phyloP scores from a whole-genome alignment of 1,140 invertebrate species.

The Drosophila equinoxialis region DNA sequence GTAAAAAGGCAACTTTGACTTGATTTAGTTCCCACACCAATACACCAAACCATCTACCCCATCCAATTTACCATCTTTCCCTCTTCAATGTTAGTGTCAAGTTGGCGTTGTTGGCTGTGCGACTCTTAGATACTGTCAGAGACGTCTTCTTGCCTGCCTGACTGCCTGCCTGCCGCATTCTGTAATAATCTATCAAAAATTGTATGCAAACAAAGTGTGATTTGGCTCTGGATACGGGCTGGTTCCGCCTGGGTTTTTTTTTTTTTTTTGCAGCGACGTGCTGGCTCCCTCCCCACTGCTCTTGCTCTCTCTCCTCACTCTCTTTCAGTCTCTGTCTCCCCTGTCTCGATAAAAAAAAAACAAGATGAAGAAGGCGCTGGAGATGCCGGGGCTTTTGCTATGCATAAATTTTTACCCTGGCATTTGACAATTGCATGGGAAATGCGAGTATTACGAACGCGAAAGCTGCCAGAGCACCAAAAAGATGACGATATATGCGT shows the following conservation, averaged over 20 bases:
- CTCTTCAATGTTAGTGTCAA: constrained; percentile 54
- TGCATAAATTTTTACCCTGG: constrained; percentile 66
- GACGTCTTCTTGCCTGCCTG: background rate
- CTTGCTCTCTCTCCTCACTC: background rate
- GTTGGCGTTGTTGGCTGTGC: constrained; percentile 66
- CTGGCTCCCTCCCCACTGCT: background rate
- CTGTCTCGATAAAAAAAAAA: background rate
- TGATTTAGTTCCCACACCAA: constrained; percentile 37
- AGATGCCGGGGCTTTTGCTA: constrained; percentile 28
- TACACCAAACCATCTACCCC: background rate
- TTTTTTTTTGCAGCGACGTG: constrained; percentile 15
- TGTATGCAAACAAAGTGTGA: constrained; percentile 77
- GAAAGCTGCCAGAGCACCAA: constrained; percentile 8
- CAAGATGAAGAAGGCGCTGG: constrained; percentile 8
- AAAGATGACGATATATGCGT: constrained; percentile 11
- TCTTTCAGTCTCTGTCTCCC: too few relatives aligned
- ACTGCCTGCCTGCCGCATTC: constrained; percentile 52
- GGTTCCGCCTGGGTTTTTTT: constrained; percentile 17
- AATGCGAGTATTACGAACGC: constrained; percentile 19
- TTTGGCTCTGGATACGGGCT: constrained; percentile 57
- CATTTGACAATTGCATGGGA: constrained; percentile 66
- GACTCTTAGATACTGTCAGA: constrained; percentile 71
- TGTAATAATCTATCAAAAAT: constrained; percentile 80
- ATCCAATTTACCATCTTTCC: constrained; percentile 14
- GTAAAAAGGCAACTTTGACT: constrained; percentile 33